These are phyloP conservation scores for Mnemiopsis leidyi DNA, from an alignment of 37 sponge, comb jelly and placozoan genomes.

Conservation along the genomic window DNA sequence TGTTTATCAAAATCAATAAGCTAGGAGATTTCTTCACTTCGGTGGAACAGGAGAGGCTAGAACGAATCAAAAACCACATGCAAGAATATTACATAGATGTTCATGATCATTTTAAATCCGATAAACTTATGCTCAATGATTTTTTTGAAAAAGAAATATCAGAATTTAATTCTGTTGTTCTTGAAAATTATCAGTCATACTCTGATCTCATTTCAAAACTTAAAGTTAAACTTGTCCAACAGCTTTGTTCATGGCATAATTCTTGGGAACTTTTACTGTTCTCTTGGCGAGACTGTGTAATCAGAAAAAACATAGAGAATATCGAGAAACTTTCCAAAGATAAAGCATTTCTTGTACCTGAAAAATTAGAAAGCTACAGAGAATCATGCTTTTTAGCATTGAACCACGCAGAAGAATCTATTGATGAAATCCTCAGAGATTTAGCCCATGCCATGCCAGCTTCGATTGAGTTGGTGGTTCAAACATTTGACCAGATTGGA, in stretches of 20 bases:
- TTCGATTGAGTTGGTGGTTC: background rate
- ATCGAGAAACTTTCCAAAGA: background rate
- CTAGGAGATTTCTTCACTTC: background rate
- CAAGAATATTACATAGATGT: slow-evolving; percentile 14
- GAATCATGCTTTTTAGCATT: background rate
- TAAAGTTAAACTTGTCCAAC: background rate
- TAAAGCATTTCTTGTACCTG: background rate
- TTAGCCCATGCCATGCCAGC: slow-evolving; percentile 3
- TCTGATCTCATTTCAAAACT: background rate
- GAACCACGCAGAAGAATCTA: background rate
- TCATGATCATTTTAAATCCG: background rate
- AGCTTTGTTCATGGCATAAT: background rate
- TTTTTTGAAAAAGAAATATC: background rate
- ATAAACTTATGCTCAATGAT: background rate
- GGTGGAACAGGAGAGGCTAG: background rate
- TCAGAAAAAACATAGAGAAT: background rate
- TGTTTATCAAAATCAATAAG: background rate
- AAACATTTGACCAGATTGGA: slow-evolving; percentile 5
- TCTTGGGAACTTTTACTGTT: background rate
- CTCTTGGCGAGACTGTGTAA: slow-evolving; percentile 25
- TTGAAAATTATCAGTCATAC: background rate
- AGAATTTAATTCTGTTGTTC: background rate
- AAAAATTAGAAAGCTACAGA: background rate
- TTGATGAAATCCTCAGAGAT: background rate
- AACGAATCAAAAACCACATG: background rate